Evolutionary conservation across 2,113 vertebrate species (phyloP).

Genomic region (Amblyopsis rosae): DNA sequence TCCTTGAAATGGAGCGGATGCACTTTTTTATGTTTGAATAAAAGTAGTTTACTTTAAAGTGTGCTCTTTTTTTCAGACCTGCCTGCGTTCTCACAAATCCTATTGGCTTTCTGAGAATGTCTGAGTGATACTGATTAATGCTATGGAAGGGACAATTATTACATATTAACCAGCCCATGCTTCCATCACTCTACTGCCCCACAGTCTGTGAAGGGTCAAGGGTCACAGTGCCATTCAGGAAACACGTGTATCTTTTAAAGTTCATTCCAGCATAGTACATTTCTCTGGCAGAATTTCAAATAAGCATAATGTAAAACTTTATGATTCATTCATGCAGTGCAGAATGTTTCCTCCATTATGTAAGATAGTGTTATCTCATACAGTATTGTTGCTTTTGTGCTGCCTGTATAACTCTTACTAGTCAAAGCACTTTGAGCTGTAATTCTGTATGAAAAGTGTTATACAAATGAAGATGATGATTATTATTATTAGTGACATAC

Average conservation of each 20-base stretch:
- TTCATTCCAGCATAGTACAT: background rate
- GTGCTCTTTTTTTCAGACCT: background rate
- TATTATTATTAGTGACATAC: slow-evolving; percentile 28
- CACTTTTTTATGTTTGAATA: slow-evolving; percentile 9
- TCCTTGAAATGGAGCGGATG: background rate
- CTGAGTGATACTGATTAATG: slow-evolving; percentile 48
- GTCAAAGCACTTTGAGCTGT: no score
- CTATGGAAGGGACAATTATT: slow-evolving; percentile 48
- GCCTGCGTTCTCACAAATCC: rapidly evolving
- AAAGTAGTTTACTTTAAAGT: background rate
- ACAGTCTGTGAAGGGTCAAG: slow-evolving; percentile 45
- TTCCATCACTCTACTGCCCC: slow-evolving; percentile 45
- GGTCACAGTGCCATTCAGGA: slow-evolving; percentile 25
- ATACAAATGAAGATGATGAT: no score
- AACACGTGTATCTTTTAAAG: slow-evolving; percentile 31
- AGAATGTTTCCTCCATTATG: no score
- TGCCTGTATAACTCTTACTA: no score
- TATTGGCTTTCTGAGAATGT: slow-evolving; percentile 30
- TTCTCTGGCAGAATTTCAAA: slow-evolving; percentile 1
- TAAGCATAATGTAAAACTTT: background rate
- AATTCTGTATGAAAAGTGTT: no score
- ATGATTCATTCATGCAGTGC: background rate
- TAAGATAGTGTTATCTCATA: no score
- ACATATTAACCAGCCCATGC: slow-evolving; percentile 72
- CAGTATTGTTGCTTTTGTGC: no score